These are phyloP conservation scores for Etheostoma nigrum DNA, from an alignment of 2,797 vertebrate genomes.

Conservation along the genomic window DNA sequence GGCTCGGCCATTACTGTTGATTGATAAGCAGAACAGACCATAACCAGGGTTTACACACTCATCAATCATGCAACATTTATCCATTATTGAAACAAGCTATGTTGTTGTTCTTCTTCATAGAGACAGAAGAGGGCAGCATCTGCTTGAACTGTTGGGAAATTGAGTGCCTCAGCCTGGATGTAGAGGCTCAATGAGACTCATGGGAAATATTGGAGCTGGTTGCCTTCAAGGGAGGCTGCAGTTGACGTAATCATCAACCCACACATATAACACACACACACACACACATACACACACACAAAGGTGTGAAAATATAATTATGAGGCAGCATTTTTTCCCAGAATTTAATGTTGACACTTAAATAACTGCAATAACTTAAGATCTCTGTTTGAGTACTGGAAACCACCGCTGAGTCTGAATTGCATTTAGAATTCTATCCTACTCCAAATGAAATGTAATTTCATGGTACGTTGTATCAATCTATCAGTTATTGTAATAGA, in stretches of 20 bases:
- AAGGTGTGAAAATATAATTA: conserved; percentile 48
- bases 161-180: conserved; percentile 45
- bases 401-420: conserved; percentile 30
- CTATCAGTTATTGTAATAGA: conserved; percentile 53
- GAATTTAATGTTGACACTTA: conserved; percentile 56
- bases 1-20: conserved; percentile 62
- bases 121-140: conserved; percentile 78
- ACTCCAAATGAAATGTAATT: conserved; percentile 54
- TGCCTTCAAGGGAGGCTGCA: conserved; percentile 51
- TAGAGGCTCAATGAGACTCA: conserved; percentile 54
- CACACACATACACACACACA: conserved; percentile 30
- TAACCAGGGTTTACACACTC: conserved; percentile 66
- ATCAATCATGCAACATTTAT: conserved; percentile 68
- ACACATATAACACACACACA: conserved; percentile 41
- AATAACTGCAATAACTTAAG: conserved; percentile 52
- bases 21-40: conserved; percentile 65
- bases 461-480: conserved; percentile 59
- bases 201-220: conserved; percentile 70
- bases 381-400: conserved; percentile 20
- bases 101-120: conserved; percentile 38
- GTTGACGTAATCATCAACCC: conserved; percentile 66
- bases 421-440: conserved; percentile 12
- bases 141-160: conserved; percentile 36
- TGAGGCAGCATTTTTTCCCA: conserved; percentile 37
- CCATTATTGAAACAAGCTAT: conserved; percentile 65